phyloP scores from a whole-genome alignment of 2,113 vertebrate genomes.

The Podilymbus podiceps region DNA sequence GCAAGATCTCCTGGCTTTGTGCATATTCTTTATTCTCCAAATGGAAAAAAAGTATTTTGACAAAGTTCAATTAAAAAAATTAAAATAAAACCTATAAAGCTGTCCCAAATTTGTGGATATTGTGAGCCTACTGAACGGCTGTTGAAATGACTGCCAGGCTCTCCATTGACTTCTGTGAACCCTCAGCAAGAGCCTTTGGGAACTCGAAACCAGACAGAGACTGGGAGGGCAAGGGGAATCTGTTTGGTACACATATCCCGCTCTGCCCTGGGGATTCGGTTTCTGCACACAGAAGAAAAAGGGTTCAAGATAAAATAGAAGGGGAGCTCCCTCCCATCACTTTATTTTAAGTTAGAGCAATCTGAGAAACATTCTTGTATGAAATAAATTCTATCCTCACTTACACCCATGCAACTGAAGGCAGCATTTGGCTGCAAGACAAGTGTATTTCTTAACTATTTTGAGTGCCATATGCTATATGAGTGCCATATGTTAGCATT shows the following conservation, averaged over 20 bases:
- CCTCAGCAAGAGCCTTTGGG: neutral
- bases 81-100: neutral
- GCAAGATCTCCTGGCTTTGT: neutral
- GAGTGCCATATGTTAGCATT: conserved; percentile 64
- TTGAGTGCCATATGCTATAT: conserved; percentile 66
- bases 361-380: conserved; percentile 57
- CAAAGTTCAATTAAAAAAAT: neutral
- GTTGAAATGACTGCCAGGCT: neutral
- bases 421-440: conserved; percentile 64
- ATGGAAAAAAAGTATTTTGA: neutral
- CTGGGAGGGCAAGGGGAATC: neutral
- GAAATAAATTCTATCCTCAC: conserved; percentile 66
- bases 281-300: neutral
- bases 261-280: neutral
- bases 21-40: neutral
- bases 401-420: conserved; percentile 65
- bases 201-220: neutral
- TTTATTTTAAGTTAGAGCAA: conserved; percentile 49
- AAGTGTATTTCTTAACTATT: conserved; percentile 69
- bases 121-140: neutral
- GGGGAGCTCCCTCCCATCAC: conserved; percentile 32
- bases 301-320: conserved; percentile 6
- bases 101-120: neutral
- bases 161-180: neutral
- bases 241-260: neutral